Base-by-base conservation (phyloP, 2,888 invertebrate genomes). In the Acrobasis consociella region DNA sequence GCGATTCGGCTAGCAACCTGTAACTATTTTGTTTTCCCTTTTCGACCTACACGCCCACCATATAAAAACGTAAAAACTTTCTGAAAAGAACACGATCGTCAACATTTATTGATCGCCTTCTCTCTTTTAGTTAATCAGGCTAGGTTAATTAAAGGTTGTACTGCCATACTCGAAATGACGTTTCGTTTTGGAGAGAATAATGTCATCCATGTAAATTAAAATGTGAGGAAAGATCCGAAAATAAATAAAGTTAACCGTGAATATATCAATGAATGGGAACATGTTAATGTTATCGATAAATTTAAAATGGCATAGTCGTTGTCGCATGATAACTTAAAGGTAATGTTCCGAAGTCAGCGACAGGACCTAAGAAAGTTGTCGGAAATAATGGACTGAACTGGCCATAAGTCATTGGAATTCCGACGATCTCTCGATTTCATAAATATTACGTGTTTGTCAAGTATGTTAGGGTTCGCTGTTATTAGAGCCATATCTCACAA, bases 231-330 rank as follows among this genome's bases (percentile, higher is more conserved):
- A 56, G 3, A 13, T 39, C n/a, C 42, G 13, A 37, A 31, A 31
- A 58, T 59, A 49, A 49, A 59, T 31, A 59, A 49, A 15, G 49
- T 59, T 16, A 59, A 59, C 49, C 49, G 31, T 11, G 31, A 59
- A 49, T 46, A 59, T 5, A 59, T 49, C 49, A 15, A 49, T 59
- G 17, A 51, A 60, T 42, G 42, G n/a, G 11, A 60, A 42, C 17
- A 22, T 51, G 51, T 42, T 17, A 60, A 42, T 51, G 51, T 52
- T n/a, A 42, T n/a, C 50, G 50, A 60, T 50, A 50, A 51, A 51
- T 9, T 31, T 31, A 5, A 31, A 31, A 31, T 31, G 31, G 31
- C 31, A 51, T 22, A 39, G 15, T 13, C n/a, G 9, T 37, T 15
- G 49, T 59, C n/a, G n/a, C 2, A 17, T 17, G 11, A 56, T 56